Percentiles rank a stretch among this genome's conserved stretches.
These are phyloP conservation scores for Phrixothrix hirtus DNA, from an alignment of 2,888 invertebrate genomes.

Conservation along the genomic window DNA sequence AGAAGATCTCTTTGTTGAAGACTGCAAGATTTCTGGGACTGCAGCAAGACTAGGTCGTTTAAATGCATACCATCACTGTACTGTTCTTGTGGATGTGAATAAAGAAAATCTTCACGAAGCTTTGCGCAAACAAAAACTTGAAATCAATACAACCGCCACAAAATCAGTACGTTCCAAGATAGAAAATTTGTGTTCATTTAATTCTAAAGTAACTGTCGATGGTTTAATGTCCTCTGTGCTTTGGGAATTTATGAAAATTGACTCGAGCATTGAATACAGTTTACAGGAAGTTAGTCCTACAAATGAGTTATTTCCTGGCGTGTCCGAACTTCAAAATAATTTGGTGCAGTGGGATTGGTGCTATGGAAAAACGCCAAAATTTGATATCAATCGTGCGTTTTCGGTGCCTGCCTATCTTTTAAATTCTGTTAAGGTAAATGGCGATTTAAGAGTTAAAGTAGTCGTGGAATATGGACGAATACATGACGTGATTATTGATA, in stretches of 20 bases:
- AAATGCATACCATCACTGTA: conserved; percentile 96
- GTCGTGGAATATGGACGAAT: background rate
- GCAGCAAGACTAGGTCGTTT: conserved; percentile 88
- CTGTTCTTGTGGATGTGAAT: conserved; percentile 85
- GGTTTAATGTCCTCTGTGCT: conserved; percentile 78
- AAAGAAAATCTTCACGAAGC: conserved; percentile 73
- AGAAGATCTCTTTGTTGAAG: conserved; percentile 84
- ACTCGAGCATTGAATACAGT: background rate
- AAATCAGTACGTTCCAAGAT: conserved; percentile 81
- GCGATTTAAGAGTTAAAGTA: background rate
- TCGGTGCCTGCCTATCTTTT: conserved; percentile 62
- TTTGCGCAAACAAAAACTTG: conserved; percentile 73
- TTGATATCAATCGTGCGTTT: conserved; percentile 70
- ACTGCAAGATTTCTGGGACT: conserved; percentile 89
- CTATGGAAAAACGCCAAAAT: conserved; percentile 83
- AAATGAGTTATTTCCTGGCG: conserved; percentile 57
- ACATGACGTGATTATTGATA: background rate
- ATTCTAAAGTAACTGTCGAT: conserved; percentile 70
- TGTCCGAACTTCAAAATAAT: conserved; percentile 69
- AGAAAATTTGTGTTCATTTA: conserved; percentile 78
- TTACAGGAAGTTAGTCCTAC: conserved; percentile 1
- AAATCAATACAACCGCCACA: conserved; percentile 84
- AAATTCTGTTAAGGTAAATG: conserved; percentile 37
- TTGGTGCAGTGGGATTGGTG: conserved; percentile 86
- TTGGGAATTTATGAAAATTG: background rate